A percentile compares a stretch with the other conserved stretches of the same genome.
These are phyloP conservation scores for Sebastes minor DNA, from an alignment of 2,797 vertebrate species.

Conservation along the genomic window DNA sequence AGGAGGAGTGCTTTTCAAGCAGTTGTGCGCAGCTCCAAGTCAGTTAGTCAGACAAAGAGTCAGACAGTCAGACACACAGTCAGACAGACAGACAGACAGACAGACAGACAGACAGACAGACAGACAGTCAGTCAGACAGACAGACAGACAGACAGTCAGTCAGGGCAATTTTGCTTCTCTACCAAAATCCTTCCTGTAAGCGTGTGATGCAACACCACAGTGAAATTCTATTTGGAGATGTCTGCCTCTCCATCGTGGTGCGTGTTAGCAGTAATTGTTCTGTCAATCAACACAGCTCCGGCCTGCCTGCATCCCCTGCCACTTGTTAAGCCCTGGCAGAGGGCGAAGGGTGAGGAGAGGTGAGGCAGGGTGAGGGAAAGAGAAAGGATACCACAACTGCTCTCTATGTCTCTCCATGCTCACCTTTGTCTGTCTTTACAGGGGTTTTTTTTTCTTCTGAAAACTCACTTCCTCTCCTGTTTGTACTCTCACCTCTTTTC, in stretches of 20 bases:
- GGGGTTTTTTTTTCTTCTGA: not conserved
- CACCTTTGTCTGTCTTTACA: slow-evolving; percentile 31
- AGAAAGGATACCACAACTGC: slow-evolving; percentile 24
- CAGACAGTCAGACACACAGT: slow-evolving; percentile 23
- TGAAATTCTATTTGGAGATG: slow-evolving; percentile 88
- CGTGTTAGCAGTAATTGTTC: slow-evolving; percentile 87
- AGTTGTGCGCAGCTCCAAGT: slow-evolving; percentile 48
- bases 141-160: too few species aligned
- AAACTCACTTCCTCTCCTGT: not conserved
- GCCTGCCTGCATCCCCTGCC: slow-evolving; percentile 73
- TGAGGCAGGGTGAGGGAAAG: slow-evolving; percentile 43
- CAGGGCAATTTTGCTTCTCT: slow-evolving; percentile 72
- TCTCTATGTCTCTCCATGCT: slow-evolving; percentile 25
- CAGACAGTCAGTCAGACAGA: too few species aligned
- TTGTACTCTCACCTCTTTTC: not conserved
- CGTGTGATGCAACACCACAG: slow-evolving; percentile 81
- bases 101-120: slow-evolving; percentile 10
- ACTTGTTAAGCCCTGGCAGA: slow-evolving; percentile 78
- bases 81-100: slow-evolving; percentile 7
- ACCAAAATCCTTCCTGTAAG: slow-evolving; percentile 80
- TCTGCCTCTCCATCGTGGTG: slow-evolving; percentile 81
- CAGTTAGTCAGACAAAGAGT: slow-evolving; percentile 27
- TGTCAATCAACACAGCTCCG: slow-evolving; percentile 84
- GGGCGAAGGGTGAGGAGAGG: slow-evolving; percentile 52
- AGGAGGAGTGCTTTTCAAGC: slow-evolving; percentile 59